Evolutionary conservation across 2,113 vertebrate species (phyloP).

Genomic region (Osmerus mordax): DNA sequence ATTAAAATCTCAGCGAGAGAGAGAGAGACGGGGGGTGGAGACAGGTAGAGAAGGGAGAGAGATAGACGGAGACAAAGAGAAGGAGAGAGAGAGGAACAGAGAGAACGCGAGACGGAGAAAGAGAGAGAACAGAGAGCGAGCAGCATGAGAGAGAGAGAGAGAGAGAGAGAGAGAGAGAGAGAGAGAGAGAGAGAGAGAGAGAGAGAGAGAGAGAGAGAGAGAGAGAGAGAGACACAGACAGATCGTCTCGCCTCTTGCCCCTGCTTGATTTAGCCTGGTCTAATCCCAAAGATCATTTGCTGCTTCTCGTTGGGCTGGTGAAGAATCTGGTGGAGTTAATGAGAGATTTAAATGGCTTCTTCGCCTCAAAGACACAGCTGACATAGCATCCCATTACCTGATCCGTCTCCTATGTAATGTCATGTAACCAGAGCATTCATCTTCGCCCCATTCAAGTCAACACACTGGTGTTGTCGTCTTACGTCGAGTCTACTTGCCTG

Average conservation of each 20-base stretch:
- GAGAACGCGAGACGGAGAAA: background rate
- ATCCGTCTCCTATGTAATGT: constrained; percentile 51
- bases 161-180: background rate
- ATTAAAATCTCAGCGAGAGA: background rate
- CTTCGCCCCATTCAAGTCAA: constrained; percentile 33
- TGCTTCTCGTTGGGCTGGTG: constrained; percentile 60
- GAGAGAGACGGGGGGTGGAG: background rate
- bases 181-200: background rate
- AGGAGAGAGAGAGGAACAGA: background rate
- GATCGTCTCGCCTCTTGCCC: constrained; percentile 55
- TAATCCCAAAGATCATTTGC: constrained; percentile 67
- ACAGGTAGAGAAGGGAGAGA: background rate
- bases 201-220: background rate
- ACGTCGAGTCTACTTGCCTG: too few species aligned
- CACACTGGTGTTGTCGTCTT: background rate
- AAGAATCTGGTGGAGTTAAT: constrained; percentile 66
- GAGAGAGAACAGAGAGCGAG: background rate
- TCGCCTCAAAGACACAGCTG: constrained; percentile 62
- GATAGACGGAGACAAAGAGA: too few species aligned
- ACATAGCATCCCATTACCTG: constrained; percentile 54
- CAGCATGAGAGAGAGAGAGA: background rate
- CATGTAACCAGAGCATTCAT: constrained; percentile 50
- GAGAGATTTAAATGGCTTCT: constrained; percentile 63
- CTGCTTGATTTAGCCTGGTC: constrained; percentile 61
- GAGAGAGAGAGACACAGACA: background rate